Conservation (phyloP, 2,888 invertebrate genomes). For the Tricholauxania praeusta region DNA sequence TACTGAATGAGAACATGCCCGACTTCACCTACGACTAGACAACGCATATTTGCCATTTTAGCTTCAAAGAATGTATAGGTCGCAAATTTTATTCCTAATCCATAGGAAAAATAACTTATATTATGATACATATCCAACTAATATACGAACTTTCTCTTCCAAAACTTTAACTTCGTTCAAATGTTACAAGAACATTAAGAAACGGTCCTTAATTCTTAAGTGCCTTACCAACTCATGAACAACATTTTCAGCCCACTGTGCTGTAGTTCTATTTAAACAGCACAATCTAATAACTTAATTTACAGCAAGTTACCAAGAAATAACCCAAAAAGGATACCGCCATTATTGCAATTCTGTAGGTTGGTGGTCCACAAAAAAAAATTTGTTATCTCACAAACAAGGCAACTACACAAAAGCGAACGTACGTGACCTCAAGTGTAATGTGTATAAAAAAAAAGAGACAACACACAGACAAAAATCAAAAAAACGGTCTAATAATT, state of each 20-base stretch:
- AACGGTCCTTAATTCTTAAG: neutral
- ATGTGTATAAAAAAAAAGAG: constrained; percentile 11
- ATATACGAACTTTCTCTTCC: too few species aligned
- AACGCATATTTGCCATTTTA: too few species aligned
- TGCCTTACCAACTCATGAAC: neutral
- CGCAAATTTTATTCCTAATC: too few species aligned
- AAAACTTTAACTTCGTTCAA: neutral
- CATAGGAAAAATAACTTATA: too few species aligned
- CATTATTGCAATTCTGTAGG: neutral
- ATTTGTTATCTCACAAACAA: neutral
- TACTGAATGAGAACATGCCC: too few species aligned
- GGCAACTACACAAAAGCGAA: neutral
- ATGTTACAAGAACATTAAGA: too few species aligned
- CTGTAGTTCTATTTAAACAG: neutral
- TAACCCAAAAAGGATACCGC: neutral
- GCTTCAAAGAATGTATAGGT: too few species aligned
- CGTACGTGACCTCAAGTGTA: constrained; percentile 34
- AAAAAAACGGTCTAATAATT: constrained; percentile 20
- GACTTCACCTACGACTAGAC: too few species aligned
- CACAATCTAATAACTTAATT: constrained; percentile 22
- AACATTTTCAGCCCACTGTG: too few species aligned
- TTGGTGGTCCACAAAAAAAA: constrained; percentile 16
- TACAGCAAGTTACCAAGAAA: neutral
- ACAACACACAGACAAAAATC: constrained; percentile 12
- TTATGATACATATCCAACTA: too few species aligned